phyloP scores from a whole-genome alignment of 2,888 invertebrate genomes.

The Tetheella fluctuosa region DNA sequence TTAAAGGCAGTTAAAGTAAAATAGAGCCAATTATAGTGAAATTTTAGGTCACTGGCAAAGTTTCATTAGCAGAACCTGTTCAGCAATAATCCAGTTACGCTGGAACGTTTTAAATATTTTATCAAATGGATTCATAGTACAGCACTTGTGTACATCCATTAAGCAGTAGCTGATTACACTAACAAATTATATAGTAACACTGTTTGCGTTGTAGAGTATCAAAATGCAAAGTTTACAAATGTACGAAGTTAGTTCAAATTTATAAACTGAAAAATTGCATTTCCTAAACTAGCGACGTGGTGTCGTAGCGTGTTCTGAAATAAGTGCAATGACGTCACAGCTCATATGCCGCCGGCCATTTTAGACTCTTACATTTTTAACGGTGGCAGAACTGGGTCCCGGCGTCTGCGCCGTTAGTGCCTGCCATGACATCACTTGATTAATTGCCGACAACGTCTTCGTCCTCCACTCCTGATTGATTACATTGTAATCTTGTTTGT shows the following conservation, averaged over 20 bases:
- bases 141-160: not conserved
- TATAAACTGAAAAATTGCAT: conserved; percentile 10
- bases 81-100: not conserved
- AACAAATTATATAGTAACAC: not conserved
- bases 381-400: conserved; percentile 30
- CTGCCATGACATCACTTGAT: conserved; percentile 66
- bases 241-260: not conserved
- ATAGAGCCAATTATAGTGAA: not conserved
- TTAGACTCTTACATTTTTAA: conserved; percentile 48
- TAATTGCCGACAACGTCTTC: conserved; percentile 68
- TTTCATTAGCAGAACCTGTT: conserved; percentile 1
- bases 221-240: not conserved
- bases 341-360: conserved; percentile 28
- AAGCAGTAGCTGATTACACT: not conserved
- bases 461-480: conserved; percentile 71
- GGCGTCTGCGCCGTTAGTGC: conserved; percentile 41
- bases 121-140: not conserved
- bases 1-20: conserved; percentile 32
- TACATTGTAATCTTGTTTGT: conserved; percentile 80
- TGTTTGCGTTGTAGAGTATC: not conserved
- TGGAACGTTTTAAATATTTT: conserved; percentile 4
- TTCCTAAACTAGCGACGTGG: not conserved
- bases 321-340: conserved; percentile 34
- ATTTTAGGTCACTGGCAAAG: conserved; percentile 8
- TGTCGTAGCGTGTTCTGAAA: conserved; percentile 17